Evolutionary conservation across 2,113 vertebrate species (phyloP), one percentile per base, ranked within the genome.

Genomic region (Notothenia rossii): DNA sequence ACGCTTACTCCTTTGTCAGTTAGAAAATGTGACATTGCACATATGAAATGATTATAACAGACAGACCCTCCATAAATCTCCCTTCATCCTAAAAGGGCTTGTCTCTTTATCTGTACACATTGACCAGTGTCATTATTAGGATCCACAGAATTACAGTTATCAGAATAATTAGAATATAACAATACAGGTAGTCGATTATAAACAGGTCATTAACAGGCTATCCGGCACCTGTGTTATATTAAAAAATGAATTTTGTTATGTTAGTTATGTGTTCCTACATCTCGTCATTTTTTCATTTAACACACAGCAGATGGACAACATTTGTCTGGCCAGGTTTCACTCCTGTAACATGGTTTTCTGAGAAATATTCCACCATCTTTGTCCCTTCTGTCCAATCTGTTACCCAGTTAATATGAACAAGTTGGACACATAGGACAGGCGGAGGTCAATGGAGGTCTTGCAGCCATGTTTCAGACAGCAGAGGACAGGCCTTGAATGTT

Each of bases 121-220:
- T 77, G 79, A 88, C 81, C 90, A 82, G 88, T 86, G 87, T 88
- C 85, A 84, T 84, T 65, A 80, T 84, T 67, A 92, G 84, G 84
- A 85, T 79, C 86, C 85, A 89, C 91, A 88, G 79, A 89, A 71
- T 86, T 85, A 93, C 88, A 90, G 83, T 65, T 84, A 62, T 82
- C 78, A 85, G 78, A 91, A 78, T 90, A 83, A 89, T 88, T 71
- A 82, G 74, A 66, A 79, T 88, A 82, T 82, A 90, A 91, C 84
- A 86, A 88, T 77, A 90, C 86, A 85, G 83, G 69, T 83, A 79
- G 74, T 82, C 75, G 70, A 75, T 91, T 93, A 91, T 86, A 91
- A 94, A 93, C 90, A 82, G 74, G 90, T 82, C 79, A 82, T 88
- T 55, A 89, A 91, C 92, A 95, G 95, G 93, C 90, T 92, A 88